These are phyloP conservation scores for Linnaemya vulpina DNA, from an alignment of 2,888 invertebrate species.

Conservation along the genomic window DNA sequence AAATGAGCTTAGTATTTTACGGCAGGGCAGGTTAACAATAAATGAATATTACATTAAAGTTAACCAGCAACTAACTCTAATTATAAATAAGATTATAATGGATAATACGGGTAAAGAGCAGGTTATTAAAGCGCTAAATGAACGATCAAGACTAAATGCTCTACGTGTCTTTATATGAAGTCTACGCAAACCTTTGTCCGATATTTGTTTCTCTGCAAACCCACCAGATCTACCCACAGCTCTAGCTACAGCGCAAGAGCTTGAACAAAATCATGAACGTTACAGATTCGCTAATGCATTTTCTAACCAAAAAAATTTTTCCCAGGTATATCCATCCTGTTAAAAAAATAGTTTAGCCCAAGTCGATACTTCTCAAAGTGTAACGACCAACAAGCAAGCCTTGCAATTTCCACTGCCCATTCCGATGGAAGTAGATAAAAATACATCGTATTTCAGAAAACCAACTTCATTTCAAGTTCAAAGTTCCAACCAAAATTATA, in stretches of 20 bases:
- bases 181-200: slow-evolving; percentile 16
- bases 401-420: slow-evolving; percentile 7
- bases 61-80: no score
- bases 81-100: no score
- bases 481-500: not conserved
- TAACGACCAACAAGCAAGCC: not conserved
- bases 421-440: slow-evolving; percentile 16
- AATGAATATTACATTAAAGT: no score
- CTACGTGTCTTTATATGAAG: slow-evolving; percentile 4
- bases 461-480: slow-evolving; percentile 2
- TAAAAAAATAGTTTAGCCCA: no score
- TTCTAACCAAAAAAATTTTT: not conserved
- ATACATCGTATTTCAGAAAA: slow-evolving; percentile 9
- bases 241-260: slow-evolving; percentile 8
- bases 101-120: no score
- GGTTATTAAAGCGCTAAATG: not conserved
- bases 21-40: no score
- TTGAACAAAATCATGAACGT: slow-evolving; percentile 11
- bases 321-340: no score
- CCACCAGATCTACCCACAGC: slow-evolving; percentile 12
- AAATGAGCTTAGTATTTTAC: no score
- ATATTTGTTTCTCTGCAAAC: slow-evolving; percentile 20
- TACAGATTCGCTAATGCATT: not conserved
- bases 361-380: no score
- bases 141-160: not conserved